phyloP scores from a whole-genome alignment of 2,797 vertebrate genomes.

The Notolabrus celidotus region DNA sequence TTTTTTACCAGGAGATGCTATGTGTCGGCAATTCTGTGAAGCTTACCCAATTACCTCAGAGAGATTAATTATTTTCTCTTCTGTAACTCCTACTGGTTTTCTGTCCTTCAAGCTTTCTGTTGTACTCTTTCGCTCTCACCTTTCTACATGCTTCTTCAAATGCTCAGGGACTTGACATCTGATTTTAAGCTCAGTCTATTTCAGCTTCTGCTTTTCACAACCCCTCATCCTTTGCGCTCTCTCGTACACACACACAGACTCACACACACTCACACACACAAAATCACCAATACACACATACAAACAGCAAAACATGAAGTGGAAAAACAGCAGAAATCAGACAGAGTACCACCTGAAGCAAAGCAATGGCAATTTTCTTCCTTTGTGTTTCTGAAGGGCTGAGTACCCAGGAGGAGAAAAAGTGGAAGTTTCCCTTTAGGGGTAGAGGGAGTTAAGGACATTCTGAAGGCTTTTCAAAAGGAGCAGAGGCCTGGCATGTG shows the following conservation, averaged over 20 bases:
- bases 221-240: conserved; percentile 8
- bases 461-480: conserved; percentile 73
- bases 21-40: conserved; percentile 45
- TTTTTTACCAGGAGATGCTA: conserved; percentile 36
- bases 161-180: conserved; percentile 56
- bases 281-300: no score
- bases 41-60: conserved; percentile 26
- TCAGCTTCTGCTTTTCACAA: conserved; percentile 7
- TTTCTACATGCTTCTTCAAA: conserved; percentile 37
- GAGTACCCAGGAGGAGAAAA: conserved; percentile 51
- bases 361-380: conserved; percentile 67
- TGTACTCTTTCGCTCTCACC: conserved; percentile 7
- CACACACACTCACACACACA: conserved; percentile 14
- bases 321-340: conserved; percentile 54
- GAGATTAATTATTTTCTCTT: conserved; percentile 24
- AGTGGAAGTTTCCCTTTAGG: conserved; percentile 66
- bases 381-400: conserved; percentile 74
- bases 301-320: conserved; percentile 23
- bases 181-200: conserved; percentile 62
- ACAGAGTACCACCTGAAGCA: conserved; percentile 68
- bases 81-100: conserved; percentile 28
- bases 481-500: conserved; percentile 73
- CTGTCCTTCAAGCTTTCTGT: conserved; percentile 2
- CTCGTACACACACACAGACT: not conserved
- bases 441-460: conserved; percentile 72